Evolutionary conservation across 2,888 invertebrate genomes (phyloP), one percentile per base, ranked within the genome.

Genomic region (Cetonia aurata): DNA sequence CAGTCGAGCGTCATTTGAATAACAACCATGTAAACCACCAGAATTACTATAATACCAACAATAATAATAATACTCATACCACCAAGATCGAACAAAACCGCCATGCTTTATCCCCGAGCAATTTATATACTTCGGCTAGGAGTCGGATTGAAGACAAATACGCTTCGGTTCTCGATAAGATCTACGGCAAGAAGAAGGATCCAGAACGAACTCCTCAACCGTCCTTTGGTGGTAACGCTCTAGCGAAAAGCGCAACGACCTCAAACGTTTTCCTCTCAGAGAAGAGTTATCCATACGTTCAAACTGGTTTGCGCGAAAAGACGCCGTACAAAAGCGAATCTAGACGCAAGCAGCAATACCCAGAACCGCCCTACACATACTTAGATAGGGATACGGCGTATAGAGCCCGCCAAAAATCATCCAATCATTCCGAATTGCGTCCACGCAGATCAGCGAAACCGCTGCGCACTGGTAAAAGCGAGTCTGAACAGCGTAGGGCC

Each of bases 131-230:
- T 10, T 69, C 74, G 9, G 67, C 92, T 31, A 88, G 93, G 65
- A 90, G 88, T 72, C 89, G 92, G 15, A 85, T 93, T 77, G 93
- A 93, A 85, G 92, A 94, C 81, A 94, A 94, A 83, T 93, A 93
- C 84, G 90, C 92, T 0, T 89, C 92, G 15, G 89, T 93, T 19
- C 85, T 94, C 78, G 93, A 93, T 80, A 89, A 89, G 79, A 90
- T 92, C 76, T 91, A 92, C 31, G 82, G 83, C 57, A 86, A 89
- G 76, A 88, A 88, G 79, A 86, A 86, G 74, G 88, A 91, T 80
- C 88, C 88, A 1, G 93, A 93, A 77, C 69, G 91, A 83, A 92
- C 92, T 0, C 84, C 92, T 56, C 92, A 93, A 78, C 91, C 92
- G 0, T 83, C 84, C 2, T 68, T 87, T 0, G 83, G 86, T 0